These are phyloP conservation scores for Pseudococcus longispinus DNA, from an alignment of 2,888 invertebrate genomes.

Conservation along the genomic window DNA sequence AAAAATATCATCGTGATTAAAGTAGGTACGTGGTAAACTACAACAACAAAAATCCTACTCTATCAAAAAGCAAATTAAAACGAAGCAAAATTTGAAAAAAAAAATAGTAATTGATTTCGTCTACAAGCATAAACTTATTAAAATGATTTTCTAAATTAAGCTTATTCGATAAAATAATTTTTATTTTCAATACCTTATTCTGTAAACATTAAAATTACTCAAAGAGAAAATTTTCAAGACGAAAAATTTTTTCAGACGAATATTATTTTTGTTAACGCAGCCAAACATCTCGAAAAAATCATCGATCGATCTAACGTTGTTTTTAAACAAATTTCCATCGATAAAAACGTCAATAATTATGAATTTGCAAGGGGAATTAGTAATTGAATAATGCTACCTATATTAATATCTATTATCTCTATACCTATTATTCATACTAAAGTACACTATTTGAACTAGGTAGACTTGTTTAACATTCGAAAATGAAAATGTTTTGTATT, in stretches of 20 bases:
- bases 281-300: not conserved
- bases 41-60: not conserved
- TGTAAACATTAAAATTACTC: no score
- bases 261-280: not conserved
- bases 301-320: not conserved
- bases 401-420: not conserved
- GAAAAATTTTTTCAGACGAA: not conserved
- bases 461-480: not conserved
- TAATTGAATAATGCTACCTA: not conserved
- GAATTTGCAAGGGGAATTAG: not conserved
- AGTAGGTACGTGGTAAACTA: not conserved
- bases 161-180: not conserved
- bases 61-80: constrained; percentile 19
- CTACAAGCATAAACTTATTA: not conserved
- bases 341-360: not conserved
- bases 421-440: not conserved
- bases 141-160: not conserved
- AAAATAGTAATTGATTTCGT: not conserved
- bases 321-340: not conserved
- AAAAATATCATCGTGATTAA: not conserved
- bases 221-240: no score
- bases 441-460: not conserved
- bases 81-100: not conserved
- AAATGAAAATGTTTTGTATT: not conserved
- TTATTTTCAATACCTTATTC: no score